Conservation (phyloP, 2,113 vertebrate species). For the Apistogramma diplotaenia region DNA sequence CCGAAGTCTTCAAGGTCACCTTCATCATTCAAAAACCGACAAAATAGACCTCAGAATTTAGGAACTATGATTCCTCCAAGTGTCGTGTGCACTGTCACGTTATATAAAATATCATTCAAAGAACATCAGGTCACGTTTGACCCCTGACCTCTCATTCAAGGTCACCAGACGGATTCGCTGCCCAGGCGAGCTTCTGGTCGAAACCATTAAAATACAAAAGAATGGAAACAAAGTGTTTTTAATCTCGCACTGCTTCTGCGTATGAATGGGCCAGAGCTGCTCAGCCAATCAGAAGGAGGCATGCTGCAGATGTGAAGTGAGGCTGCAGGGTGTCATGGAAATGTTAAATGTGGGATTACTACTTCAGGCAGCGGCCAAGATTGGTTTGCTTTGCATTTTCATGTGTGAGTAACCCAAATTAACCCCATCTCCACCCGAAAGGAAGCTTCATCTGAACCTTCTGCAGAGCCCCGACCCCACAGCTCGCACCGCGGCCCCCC, state of each 20-base stretch:
- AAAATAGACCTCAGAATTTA: too few species aligned
- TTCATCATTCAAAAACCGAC: too few species aligned
- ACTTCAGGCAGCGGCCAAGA: constrained; percentile 30
- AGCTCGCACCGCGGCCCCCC: background rate
- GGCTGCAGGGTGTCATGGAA: constrained; percentile 18
- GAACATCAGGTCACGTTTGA: too few species aligned
- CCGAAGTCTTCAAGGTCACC: too few species aligned
- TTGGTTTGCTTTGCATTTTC: constrained; percentile 56
- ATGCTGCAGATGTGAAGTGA: constrained; percentile 25
- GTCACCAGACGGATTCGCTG: too few species aligned
- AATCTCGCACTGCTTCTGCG: background rate
- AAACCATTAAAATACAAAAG: background rate
- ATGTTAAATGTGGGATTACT: constrained; percentile 48
- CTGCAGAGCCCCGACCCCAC: constrained; percentile 27
- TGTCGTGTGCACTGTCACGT: too few species aligned
- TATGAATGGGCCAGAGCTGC: background rate
- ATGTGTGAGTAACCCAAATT: constrained; percentile 53
- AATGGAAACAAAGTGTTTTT: background rate
- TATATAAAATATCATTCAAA: too few species aligned
- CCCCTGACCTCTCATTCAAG: too few species aligned
- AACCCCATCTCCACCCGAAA: constrained; percentile 44
- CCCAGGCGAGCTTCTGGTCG: too few species aligned
- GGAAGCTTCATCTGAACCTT: background rate
- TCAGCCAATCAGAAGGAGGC: constrained; percentile 17
- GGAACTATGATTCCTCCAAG: too few species aligned